phyloP scores from a whole-genome alignment of 2,888 invertebrate species.

The Aethes cnicana region DNA sequence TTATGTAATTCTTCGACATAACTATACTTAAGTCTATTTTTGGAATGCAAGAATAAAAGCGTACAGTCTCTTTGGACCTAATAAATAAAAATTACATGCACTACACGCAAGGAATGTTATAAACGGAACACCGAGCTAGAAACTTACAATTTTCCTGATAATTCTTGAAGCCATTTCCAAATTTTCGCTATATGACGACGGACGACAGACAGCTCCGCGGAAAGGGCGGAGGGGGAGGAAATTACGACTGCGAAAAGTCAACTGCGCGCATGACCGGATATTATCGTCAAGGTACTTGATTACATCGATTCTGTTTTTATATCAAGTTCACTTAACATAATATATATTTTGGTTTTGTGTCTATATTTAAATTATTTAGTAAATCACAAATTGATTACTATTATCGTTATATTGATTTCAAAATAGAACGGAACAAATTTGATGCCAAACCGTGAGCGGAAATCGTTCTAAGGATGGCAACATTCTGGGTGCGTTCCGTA shows the following conservation, averaged over 20 bases:
- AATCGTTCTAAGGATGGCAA: too few species aligned
- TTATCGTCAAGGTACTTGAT: conserved; percentile 41
- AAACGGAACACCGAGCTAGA: conserved; percentile 56
- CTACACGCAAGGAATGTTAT: conserved; percentile 45
- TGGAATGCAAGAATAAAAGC: conserved; percentile 64
- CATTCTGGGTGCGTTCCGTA: too few species aligned
- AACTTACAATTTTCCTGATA: conserved; percentile 81
- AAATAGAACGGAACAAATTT: too few species aligned
- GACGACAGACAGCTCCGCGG: conserved; percentile 65
- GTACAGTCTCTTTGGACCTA: conserved; percentile 42
- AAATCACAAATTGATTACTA: too few species aligned
- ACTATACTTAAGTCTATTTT: conserved; percentile 79
- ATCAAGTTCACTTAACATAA: too few species aligned
- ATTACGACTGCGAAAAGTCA: conserved; percentile 57
- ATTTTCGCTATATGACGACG: conserved; percentile 63
- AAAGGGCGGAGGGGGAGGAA: conserved; percentile 63
- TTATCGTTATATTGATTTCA: too few species aligned
- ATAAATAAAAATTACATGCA: conserved; percentile 58
- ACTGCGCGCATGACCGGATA: conserved; percentile 78
- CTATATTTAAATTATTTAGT: too few species aligned
- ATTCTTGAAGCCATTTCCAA: conserved; percentile 81
- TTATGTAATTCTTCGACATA: conserved; percentile 83
- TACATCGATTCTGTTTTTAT: conserved; percentile 20
- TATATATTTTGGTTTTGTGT: too few species aligned
- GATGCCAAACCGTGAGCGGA: too few species aligned